These are phyloP conservation scores for Podargus strigoides DNA, from an alignment of 2,797 vertebrate genomes.

Conservation along the genomic window DNA sequence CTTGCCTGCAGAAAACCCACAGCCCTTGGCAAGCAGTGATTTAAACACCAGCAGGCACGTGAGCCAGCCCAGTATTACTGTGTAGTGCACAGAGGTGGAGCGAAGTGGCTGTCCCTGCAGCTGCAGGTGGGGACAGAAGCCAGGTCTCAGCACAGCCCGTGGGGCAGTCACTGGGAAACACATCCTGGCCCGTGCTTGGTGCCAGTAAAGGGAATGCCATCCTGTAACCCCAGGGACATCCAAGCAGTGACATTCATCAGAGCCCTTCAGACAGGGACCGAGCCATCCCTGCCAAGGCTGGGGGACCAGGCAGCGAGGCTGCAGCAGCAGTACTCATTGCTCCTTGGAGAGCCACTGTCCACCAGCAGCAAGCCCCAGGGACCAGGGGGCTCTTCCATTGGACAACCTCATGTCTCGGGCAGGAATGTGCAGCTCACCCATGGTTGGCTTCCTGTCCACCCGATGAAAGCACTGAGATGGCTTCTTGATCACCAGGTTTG, in stretches of 20 bases:
- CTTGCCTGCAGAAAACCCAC: neutral
- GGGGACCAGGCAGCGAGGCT: neutral
- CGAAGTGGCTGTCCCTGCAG: neutral
- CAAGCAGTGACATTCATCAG: neutral
- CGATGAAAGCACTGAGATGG: neutral
- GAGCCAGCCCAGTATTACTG: neutral
- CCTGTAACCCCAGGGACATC: neutral
- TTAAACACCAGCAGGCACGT: neutral
- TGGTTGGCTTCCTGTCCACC: neutral
- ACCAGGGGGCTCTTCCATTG: neutral
- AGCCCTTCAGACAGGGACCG: neutral
- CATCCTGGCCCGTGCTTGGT: neutral
- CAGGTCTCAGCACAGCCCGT: neutral
- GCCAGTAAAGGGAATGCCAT: neutral
- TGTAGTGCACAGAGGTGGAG: neutral
- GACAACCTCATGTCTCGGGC: neutral
- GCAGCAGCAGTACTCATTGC: neutral
- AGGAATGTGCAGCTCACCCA: constrained; percentile 11
- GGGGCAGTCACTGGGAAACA: neutral
- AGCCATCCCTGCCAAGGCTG: neutral
- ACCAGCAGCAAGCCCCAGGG: neutral
- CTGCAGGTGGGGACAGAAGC: neutral
- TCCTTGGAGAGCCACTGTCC: neutral
- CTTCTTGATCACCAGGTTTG: constrained; percentile 62
- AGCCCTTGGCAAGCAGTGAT: neutral